phyloP scores from a whole-genome alignment of 2,113 vertebrate species.

The Odocoileus hemionus region DNA sequence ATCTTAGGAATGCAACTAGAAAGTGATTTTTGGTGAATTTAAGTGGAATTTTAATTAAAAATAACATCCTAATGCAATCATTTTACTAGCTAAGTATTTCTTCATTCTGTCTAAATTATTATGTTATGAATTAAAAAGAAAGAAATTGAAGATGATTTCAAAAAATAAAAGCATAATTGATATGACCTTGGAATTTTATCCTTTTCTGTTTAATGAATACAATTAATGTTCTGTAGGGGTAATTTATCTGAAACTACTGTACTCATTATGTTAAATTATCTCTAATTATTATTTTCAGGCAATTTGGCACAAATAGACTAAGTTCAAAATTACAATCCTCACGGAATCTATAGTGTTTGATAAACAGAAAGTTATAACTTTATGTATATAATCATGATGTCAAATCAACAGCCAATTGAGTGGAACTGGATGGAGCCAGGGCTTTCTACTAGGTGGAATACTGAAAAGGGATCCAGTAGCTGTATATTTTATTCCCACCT shows the following conservation, averaged over 20 bases:
- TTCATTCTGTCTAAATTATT: slow-evolving; percentile 9
- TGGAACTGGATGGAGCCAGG: background rate
- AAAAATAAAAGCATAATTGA: slow-evolving; percentile 49
- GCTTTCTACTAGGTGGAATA: background rate
- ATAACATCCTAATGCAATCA: background rate
- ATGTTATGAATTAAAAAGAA: slow-evolving; percentile 34
- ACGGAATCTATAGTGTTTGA: slow-evolving; percentile 46
- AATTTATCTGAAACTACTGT: slow-evolving; percentile 51
- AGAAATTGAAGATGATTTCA: slow-evolving; percentile 40
- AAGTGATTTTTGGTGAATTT: background rate
- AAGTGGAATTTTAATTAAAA: slow-evolving; percentile 37
- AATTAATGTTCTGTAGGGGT: slow-evolving; percentile 51
- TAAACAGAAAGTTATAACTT: slow-evolving; percentile 68
- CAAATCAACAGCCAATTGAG: slow-evolving; percentile 10
- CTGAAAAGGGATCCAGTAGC: background rate
- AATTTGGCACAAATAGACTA: slow-evolving; percentile 53
- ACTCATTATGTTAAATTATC: slow-evolving; percentile 62
- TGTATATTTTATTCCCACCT: background rate
- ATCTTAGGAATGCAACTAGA: background rate
- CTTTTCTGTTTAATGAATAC: slow-evolving; percentile 51
- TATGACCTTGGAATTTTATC: slow-evolving; percentile 52
- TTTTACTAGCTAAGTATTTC: slow-evolving; percentile 12
- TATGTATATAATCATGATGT: slow-evolving; percentile 54
- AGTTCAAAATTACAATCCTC: slow-evolving; percentile 49
- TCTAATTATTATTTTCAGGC: slow-evolving; percentile 69